phyloP scores from a whole-genome alignment of 2,113 vertebrate genomes.

The Larimichthys crocea region DNA sequence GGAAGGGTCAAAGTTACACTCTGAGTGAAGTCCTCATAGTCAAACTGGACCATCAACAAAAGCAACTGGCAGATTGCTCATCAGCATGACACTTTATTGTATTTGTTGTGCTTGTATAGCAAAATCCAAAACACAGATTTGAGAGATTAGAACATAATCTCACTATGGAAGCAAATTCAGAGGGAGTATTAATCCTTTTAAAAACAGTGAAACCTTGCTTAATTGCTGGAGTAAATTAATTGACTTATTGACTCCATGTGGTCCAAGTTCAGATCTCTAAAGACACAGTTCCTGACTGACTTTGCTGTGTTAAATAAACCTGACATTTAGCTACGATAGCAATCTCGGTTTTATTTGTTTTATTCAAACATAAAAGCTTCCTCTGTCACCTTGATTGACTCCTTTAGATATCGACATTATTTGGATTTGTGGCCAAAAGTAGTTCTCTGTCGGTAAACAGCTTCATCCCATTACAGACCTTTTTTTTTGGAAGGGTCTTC shows the following conservation, averaged over 20 bases:
- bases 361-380: not conserved
- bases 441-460: conserved; percentile 21
- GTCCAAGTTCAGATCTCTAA: not conserved
- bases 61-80: not conserved
- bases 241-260: not conserved
- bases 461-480: conserved; percentile 13
- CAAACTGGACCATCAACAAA: not conserved
- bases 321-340: not conserved
- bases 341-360: not conserved
- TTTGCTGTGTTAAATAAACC: not conserved
- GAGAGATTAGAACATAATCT: too few relatives aligned
- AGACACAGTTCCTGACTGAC: not conserved
- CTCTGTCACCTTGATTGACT: not conserved
- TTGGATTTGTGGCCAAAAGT: not conserved
- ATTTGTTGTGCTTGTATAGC: too few relatives aligned
- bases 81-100: not conserved
- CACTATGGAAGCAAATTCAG: too few relatives aligned
- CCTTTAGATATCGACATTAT: not conserved
- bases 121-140: too few relatives aligned
- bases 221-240: not conserved
- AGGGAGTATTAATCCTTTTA: too few relatives aligned
- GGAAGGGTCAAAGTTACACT: not conserved
- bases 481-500: conserved; percentile 1
- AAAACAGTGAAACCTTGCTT: not conserved
- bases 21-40: not conserved